Base-by-base conservation (phyloP, 2,888 invertebrate genomes). In the Philereme transversata region DNA sequence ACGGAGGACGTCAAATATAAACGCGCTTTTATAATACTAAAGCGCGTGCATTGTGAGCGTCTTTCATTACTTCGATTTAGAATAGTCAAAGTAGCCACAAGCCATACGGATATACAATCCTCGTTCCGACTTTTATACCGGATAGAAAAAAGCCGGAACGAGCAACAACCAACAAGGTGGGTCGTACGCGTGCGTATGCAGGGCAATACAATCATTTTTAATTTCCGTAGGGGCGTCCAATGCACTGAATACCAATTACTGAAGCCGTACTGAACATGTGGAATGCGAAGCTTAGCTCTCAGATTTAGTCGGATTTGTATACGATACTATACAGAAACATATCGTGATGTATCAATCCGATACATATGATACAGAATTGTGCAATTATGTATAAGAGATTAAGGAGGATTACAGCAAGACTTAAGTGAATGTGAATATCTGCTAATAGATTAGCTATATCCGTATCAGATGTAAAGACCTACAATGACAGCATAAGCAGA, bases 181-280 rank as follows among this genome's bases (percentile, higher is more conserved):
- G 51, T 44, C 40, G 36, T 60, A 60, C 53, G 60, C 52, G 62
- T 67, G 54, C 47, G 70, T 71, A 74, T 73, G 75, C 73, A 68
- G 71, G 75, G 79, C 81, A 82, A 80, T 84, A 84, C 85, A 86
- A 87, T 87, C 78, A 83, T 86, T 88, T 88, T 88, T 86, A 84
- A 88, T 88, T 87, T 87, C 84, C 82, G 79, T 70, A 72, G 75
- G 75, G 77, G 75, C 77, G 82, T 76, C 75, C 83, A 78, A 68
- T 79, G 82, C 84, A 86, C 82, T 88, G 87, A 87, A 90, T 89
- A 88, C 87, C 88, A 87, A 89, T 90, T 87, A 90, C 83, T 78
- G 71, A 71, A 74, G 73, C 71, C 72, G 78, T 84, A 81, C 81
- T 81, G 82, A 83, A 74, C 82, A 82, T 79, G 76, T 79, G 85